A percentile compares a stretch with the other conserved stretches of the same genome.
Conservation (phyloP, 2,113 vertebrate genomes). For the Pseudorectes ferrugineus region DNA sequence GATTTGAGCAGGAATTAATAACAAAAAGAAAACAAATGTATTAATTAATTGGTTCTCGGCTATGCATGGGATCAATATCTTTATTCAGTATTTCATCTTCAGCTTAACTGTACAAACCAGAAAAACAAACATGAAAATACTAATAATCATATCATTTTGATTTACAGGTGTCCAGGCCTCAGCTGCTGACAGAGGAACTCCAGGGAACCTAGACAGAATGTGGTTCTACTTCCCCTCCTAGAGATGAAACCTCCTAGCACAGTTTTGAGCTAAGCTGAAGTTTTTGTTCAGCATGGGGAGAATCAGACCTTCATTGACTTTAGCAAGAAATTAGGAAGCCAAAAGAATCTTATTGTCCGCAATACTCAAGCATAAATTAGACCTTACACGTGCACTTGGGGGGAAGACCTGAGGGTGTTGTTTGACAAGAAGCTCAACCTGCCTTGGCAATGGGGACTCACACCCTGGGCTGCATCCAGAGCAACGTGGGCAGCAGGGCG, state of each 20-base stretch:
- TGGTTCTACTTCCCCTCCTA: background rate
- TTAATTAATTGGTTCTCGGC: background rate
- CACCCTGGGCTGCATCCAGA: background rate
- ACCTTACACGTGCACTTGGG: too few species aligned
- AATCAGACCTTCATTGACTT: background rate
- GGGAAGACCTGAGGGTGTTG: too few species aligned
- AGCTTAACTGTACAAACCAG: background rate
- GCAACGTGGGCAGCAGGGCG: rapidly evolving
- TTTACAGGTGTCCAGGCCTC: background rate
- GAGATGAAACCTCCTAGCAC: background rate
- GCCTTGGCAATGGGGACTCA: rapidly evolving
- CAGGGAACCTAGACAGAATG: background rate
- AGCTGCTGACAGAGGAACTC: background rate
- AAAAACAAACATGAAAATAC: background rate
- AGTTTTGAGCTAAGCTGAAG: background rate
- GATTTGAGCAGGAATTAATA: background rate
- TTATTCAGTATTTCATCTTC: background rate
- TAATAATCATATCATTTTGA: background rate
- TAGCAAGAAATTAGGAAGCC: background rate
- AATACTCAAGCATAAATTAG: background rate
- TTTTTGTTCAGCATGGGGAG: background rate
- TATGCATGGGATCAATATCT: background rate
- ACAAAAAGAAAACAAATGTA: background rate
- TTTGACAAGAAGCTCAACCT: background rate
- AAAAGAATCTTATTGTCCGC: background rate